Evolutionary conservation across 2,888 invertebrate genomes (phyloP), one percentile per base, ranked within the genome.

Genomic region (Cenopis cana): DNA sequence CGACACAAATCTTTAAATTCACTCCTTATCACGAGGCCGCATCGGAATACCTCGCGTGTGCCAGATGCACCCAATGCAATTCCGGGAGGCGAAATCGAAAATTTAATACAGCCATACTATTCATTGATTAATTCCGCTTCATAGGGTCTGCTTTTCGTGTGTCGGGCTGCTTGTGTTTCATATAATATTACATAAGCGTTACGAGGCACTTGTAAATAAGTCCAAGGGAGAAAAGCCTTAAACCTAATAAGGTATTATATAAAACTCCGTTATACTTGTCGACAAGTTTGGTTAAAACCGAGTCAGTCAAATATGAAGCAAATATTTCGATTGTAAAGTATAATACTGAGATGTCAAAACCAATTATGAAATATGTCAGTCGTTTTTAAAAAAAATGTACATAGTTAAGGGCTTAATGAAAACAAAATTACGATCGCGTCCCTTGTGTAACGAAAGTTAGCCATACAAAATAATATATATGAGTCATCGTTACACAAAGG

Each of bases 41-140:
- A 38, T 52, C 57, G 41, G 52, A 57, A 46, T 62, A 49, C 64
- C 57, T 56, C 56, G n/a, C 52, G 38, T 56, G 69, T 73, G 81
- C 79, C 82, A 83, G 81, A 81, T 82, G 84, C 82, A 82, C 75
- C 78, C 77, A 78, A 77, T 80, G 82, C 82, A 84, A 83, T 84
- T 79, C 79, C 74, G 78, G 79, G 79, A 73, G 73, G 73, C 77
- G 77, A 78, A 85, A 85, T 86, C 82, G 82, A 78, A 79, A 78
- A 84, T 85, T 82, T 83, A 83, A 85, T 85, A 82, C 78, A 56
- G 69, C 33, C 18, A 50, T 61, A 60, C 46, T 55, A 54, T 66
- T 52, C 46, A 60, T 55, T 66, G 70, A 70, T 70, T 81, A 81
- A 81, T 82, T 80, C 77, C 71, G 76, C 81, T 80, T 79, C 76